These are phyloP conservation scores for Rhinogobius similis DNA, from an alignment of 2,113 vertebrate genomes.

Conservation along the genomic window DNA sequence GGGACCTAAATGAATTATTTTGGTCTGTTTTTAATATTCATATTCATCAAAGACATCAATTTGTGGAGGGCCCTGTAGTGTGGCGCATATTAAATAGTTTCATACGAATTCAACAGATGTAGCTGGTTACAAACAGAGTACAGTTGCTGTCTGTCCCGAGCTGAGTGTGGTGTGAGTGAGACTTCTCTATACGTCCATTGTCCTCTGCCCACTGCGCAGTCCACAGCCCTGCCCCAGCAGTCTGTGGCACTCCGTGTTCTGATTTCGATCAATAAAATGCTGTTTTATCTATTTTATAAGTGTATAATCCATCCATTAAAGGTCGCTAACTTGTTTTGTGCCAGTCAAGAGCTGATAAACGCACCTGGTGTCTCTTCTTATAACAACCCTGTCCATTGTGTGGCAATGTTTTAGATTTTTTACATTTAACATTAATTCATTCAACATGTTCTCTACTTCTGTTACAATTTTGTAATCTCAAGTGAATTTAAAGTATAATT, in stretches of 20 bases:
- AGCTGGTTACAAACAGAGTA: neutral
- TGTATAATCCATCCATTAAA: neutral
- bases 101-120: neutral
- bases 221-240: neutral
- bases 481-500: no score
- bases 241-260: neutral
- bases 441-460: no score
- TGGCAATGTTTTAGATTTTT: no score
- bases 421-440: no score
- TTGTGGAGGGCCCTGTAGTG: neutral
- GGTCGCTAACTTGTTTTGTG: no score
- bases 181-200: neutral
- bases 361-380: neutral
- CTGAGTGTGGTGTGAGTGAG: neutral
- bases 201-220: neutral
- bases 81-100: neutral
- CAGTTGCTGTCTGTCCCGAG: neutral
- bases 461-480: no score
- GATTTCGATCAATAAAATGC: neutral
- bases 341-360: no score
- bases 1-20: no score
- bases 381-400: no score
- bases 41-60: neutral
- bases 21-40: neutral
- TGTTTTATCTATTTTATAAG: neutral